Percentiles rank a stretch among this genome's conserved stretches.
These are phyloP conservation scores for Drosophila meridiana DNA, from an alignment of 2,888 invertebrate species.

Conservation along the genomic window DNA sequence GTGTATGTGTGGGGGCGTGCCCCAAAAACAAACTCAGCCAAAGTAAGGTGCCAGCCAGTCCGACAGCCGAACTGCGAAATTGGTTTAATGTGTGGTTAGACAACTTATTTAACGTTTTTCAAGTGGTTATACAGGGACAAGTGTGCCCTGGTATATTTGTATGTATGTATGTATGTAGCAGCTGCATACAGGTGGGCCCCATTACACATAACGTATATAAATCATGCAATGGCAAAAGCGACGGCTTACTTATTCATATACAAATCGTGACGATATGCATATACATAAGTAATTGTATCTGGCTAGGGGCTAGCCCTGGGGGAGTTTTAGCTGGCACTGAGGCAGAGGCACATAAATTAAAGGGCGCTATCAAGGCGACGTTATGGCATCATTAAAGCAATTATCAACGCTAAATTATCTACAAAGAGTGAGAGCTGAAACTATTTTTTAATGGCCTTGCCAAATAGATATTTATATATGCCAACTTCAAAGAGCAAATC, in stretches of 20 bases:
- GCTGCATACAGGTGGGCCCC: constrained; percentile 45
- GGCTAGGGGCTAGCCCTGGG: constrained; percentile 22
- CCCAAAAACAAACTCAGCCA: constrained; percentile 31
- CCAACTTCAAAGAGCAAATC: constrained; percentile 61
- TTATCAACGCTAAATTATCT: constrained; percentile 68
- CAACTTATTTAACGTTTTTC: constrained; percentile 80
- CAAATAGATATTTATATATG: constrained; percentile 28
- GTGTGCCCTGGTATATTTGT: constrained; percentile 2
- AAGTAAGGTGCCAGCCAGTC: constrained; percentile 60
- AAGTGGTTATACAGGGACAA: constrained; percentile 75
- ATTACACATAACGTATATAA: constrained; percentile 54
- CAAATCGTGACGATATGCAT: constrained; percentile 23
- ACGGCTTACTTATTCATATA: constrained; percentile 62
- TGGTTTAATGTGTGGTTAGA: constrained; percentile 81
- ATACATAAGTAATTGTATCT: constrained; percentile 35
- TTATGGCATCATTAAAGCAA: constrained; percentile 79
- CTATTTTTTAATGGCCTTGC: constrained; percentile 70
- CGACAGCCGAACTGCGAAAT: constrained; percentile 51
- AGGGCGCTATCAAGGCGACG: constrained; percentile 64
- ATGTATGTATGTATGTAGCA: background rate
- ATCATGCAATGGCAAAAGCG: constrained; percentile 70
- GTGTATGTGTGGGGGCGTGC: constrained; percentile 22
- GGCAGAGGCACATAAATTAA: constrained; percentile 65
- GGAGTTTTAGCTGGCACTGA: constrained; percentile 18
- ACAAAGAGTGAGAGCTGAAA: constrained; percentile 34